Percentiles rank a stretch among this genome's conserved stretches.
Conservation (phyloP, 2,113 vertebrate genomes). For the Oostethus manadensis region DNA sequence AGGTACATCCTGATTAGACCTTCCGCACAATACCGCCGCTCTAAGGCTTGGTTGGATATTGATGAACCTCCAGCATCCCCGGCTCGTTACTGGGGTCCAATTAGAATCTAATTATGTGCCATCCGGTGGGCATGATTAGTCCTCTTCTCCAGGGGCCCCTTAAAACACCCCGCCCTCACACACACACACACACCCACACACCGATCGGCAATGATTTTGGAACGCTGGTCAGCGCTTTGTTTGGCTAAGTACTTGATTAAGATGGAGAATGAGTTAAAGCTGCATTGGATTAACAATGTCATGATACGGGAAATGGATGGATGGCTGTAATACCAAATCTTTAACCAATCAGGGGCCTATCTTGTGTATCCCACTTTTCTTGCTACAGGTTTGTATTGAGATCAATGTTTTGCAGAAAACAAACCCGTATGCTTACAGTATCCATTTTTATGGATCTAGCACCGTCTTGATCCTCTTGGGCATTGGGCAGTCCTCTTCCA, state of each 20-base stretch:
- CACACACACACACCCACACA: neutral
- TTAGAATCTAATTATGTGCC: slow-evolving; percentile 74
- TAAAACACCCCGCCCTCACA: slow-evolving; percentile 20
- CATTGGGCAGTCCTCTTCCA: too few relatives aligned
- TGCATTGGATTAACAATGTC: slow-evolving; percentile 12
- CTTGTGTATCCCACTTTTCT: too few relatives aligned
- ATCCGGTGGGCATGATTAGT: slow-evolving; percentile 64
- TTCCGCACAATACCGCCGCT: slow-evolving; percentile 50
- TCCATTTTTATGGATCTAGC: too few relatives aligned
- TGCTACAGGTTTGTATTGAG: too few relatives aligned
- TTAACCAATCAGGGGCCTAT: too few relatives aligned
- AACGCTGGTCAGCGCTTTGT: slow-evolving; percentile 35
- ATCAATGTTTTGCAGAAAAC: too few relatives aligned
- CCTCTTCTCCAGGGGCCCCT: slow-evolving; percentile 62
- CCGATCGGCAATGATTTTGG: slow-evolving; percentile 51
- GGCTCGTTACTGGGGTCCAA: slow-evolving; percentile 70
- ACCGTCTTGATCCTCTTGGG: too few relatives aligned
- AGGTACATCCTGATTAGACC: slow-evolving; percentile 67
- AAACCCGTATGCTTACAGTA: too few relatives aligned
- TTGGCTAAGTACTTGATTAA: slow-evolving; percentile 33
- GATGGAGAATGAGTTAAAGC: slow-evolving; percentile 24
- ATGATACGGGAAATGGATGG: slow-evolving; percentile 12
- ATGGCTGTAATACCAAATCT: neutral
- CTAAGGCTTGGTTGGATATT: slow-evolving; percentile 71
- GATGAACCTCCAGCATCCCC: slow-evolving; percentile 67